Base-by-base conservation (phyloP, 1,140 invertebrate species). In the Capitella teleta region DNA sequence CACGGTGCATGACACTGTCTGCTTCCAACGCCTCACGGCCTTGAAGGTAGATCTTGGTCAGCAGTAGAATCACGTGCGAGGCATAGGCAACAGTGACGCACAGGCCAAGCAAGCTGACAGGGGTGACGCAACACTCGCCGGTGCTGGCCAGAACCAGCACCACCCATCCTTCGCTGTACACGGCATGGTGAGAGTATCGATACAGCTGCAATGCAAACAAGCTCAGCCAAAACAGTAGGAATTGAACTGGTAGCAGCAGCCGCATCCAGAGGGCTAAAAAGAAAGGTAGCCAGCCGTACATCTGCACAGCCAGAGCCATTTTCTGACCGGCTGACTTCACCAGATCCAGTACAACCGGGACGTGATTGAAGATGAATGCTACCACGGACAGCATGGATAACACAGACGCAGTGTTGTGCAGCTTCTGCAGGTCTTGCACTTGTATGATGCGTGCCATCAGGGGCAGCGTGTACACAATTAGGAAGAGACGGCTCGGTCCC, bases 51-150 rank as follows among this genome's bases (percentile, higher is more conserved):
- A 74, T 55, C 54, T 74, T 73, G 0, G 74, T 75, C 6, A 66
- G 42, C 23, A 66, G 67, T 5, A 77, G 61, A n/a, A 76, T 61
- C 43, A 68, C 64, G 55, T 71, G 72, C 5, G 77, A 77, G 4
- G 70, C 51, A 57, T 78, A 78, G 3, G 74, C 73, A 8, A 79
- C 71, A 1, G 76, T 70, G 3, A 79, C 68, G 53, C 75, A 75
- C n/a, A 77, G 68, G 5, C 74, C 74, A 37, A 76, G 59, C 23
- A 79, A 58, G 48, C 71, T 74, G 18, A 79, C 57, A n/a, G 77
- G 77, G 42, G 74, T 76, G 21, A 66, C 66, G 59, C 75, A 77
- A 28, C 75, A 70, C 51, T 75, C 68, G 28, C 72, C 73, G 19
- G 74, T 64, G 30, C 66, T 65, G 19, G 69, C 73, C 19, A 77